phyloP scores from a whole-genome alignment of 2,888 invertebrate species.

The Catocala nupta region DNA sequence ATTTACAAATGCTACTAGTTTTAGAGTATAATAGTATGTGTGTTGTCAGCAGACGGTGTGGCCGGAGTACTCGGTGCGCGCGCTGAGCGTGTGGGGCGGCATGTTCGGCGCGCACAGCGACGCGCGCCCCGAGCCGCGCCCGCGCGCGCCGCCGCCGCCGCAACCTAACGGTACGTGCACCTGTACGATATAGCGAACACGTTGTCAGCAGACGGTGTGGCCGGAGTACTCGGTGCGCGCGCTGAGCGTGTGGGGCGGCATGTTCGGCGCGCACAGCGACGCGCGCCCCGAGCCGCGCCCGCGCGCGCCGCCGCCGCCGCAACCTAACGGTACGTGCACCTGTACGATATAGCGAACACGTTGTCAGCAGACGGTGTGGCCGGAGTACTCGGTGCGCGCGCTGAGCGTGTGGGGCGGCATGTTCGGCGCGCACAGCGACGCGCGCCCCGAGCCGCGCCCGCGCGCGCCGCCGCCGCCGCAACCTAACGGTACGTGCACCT shows the following conservation, averaged over 20 bases:
- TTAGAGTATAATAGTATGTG: not conserved
- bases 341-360: too few relatives aligned
- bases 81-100: conserved; percentile 94
- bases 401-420: conserved; percentile 95
- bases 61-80: conserved; percentile 94
- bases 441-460: conserved; percentile 54
- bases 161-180: conserved; percentile 48
- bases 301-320: conserved; percentile 20
- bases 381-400: conserved; percentile 94
- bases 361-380: conserved; percentile 92
- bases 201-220: conserved; percentile 91
- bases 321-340: conserved; percentile 48
- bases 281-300: conserved; percentile 55
- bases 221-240: conserved; percentile 95
- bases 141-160: conserved; percentile 17
- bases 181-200: too few relatives aligned
- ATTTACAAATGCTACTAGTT: too few relatives aligned
- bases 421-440: conserved; percentile 89
- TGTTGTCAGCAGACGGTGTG: conserved; percentile 90
- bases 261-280: conserved; percentile 90
- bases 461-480: conserved; percentile 23
- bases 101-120: conserved; percentile 90
- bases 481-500: conserved; percentile 48
- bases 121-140: conserved; percentile 56
- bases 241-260: conserved; percentile 94